phyloP scores from a whole-genome alignment of 2,113 vertebrate genomes.

The Podarcis raffonei region DNA sequence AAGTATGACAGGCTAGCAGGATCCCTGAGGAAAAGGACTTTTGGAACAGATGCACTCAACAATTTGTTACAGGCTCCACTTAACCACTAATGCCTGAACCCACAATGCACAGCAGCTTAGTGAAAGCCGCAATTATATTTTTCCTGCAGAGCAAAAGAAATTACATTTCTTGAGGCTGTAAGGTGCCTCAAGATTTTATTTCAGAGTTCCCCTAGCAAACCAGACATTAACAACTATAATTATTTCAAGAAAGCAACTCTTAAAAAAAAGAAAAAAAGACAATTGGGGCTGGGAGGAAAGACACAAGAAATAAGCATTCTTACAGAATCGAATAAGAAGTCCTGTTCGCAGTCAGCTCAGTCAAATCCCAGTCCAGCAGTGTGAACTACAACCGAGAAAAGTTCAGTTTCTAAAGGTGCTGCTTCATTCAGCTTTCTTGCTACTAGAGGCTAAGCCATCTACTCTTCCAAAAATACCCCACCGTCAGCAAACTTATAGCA shows the following conservation, averaged over 20 bases:
- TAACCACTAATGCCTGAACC: background rate
- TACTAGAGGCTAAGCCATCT: no score
- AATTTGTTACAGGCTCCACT: background rate
- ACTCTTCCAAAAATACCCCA: background rate
- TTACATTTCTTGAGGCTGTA: background rate
- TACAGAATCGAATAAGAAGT: background rate
- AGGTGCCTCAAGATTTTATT: background rate
- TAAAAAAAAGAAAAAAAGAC: background rate
- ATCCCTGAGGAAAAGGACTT: background rate
- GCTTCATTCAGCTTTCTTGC: background rate
- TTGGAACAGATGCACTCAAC: background rate
- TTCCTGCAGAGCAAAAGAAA: background rate
- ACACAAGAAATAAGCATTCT: background rate
- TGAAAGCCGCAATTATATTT: background rate
- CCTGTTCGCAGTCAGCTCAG: background rate
- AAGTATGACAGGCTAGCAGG: no score
- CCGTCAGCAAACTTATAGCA: background rate
- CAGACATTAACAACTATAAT: background rate
- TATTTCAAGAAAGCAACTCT: background rate
- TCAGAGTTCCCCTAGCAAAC: no score
- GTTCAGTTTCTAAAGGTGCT: background rate
- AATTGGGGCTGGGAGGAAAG: background rate
- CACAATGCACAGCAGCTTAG: background rate
- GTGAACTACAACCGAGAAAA: background rate
- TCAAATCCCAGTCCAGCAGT: background rate